Percentiles rank a stretch among this genome's conserved stretches.
Conservation (phyloP, 2,888 invertebrate species). For the Erebia aethiops region DNA sequence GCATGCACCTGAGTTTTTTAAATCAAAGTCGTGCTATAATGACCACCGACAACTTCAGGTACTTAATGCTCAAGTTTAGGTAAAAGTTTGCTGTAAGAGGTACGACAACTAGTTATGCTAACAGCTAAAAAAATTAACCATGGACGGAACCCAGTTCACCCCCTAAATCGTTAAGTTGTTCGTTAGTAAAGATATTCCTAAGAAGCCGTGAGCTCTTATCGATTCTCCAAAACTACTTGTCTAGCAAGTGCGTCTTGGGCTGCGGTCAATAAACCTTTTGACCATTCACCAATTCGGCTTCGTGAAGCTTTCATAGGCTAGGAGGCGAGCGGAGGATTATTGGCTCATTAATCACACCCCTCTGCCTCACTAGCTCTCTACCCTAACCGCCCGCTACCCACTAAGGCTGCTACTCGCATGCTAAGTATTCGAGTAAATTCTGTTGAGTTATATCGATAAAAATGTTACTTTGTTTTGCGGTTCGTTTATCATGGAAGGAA, state of each 20-base stretch:
- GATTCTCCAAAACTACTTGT: conserved; percentile 22
- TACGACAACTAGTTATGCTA: background rate
- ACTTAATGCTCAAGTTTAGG: no score
- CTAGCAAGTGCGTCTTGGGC: conserved; percentile 51
- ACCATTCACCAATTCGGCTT: conserved; percentile 82
- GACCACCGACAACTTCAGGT: no score
- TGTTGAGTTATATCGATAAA: conserved; percentile 30
- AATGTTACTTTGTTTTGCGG: conserved; percentile 24
- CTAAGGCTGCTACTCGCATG: conserved; percentile 10
- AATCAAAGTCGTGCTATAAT: background rate
- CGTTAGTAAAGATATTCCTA: background rate
- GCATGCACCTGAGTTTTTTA: no score
- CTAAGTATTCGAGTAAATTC: conserved; percentile 1
- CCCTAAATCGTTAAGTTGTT: background rate
- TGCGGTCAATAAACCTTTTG: conserved; percentile 81
- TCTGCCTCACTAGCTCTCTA: conserved; percentile 39
- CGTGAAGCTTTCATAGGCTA: conserved; percentile 76
- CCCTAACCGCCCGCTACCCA: conserved; percentile 36
- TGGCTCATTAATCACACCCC: conserved; percentile 80
- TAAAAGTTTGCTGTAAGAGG: background rate
- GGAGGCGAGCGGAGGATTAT: conserved; percentile 73
- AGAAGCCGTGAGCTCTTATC: background rate
- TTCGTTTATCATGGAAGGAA: no score
- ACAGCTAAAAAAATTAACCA: no score
- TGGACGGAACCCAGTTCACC: background rate